Evolutionary conservation across 2,888 invertebrate genomes (phyloP).

Genomic region (Leptogaster cylindrica): DNA sequence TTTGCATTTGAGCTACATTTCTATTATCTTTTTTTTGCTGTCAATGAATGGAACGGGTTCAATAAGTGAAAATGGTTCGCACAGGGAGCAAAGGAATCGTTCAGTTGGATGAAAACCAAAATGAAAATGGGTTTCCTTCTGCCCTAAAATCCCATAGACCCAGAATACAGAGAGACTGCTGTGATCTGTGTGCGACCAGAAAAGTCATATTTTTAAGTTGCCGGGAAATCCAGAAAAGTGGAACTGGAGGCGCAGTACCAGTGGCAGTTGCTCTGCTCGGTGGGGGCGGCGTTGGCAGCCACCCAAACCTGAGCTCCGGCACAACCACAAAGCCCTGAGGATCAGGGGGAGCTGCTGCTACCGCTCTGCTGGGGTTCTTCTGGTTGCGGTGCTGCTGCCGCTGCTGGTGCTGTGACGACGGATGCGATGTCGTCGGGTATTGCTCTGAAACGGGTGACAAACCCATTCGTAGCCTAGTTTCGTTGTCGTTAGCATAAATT

Average conservation of each 20-base stretch:
- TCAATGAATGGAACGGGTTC: conserved; percentile 9
- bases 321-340: conserved; percentile 5
- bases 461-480: conserved; percentile 39
- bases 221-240: background rate
- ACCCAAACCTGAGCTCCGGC: conserved; percentile 1
- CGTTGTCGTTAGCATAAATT: conserved; percentile 37
- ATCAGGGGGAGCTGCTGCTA: conserved; percentile 11
- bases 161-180: background rate
- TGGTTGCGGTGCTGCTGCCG: background rate
- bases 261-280: background rate
- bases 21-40: too few species aligned
- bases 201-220: conserved; percentile 29
- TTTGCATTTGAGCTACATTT: too few species aligned
- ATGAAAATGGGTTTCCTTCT: conserved; percentile 34
- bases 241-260: conserved; percentile 4
- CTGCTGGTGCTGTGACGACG: conserved; percentile 1
- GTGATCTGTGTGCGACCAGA: background rate
- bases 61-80: conserved; percentile 24
- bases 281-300: conserved; percentile 13
- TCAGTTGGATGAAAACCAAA: conserved; percentile 8
- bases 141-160: conserved; percentile 1
- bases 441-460: conserved; percentile 23
- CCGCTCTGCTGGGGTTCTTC: background rate
- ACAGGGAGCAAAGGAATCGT: background rate
- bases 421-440: conserved; percentile 29